These are phyloP conservation scores for Lacerta agilis DNA, from an alignment of 2,797 vertebrate genomes.

Conservation along the genomic window DNA sequence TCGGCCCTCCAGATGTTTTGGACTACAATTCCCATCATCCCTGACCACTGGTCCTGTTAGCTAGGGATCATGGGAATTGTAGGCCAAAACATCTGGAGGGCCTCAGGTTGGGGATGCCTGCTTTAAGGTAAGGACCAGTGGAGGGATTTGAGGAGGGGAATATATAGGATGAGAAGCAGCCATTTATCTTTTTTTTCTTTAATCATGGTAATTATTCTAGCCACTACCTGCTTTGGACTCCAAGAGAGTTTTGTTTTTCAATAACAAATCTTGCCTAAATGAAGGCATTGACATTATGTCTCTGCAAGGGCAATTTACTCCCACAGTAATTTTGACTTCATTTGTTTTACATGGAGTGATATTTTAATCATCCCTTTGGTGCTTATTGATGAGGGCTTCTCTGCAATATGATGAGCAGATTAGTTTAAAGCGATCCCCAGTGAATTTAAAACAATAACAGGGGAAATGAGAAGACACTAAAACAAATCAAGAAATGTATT, in stretches of 20 bases:
- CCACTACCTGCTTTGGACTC: slow-evolving; percentile 48
- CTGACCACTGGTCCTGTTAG: too few species aligned
- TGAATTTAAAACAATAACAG: slow-evolving; percentile 79
- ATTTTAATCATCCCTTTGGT: slow-evolving; percentile 80
- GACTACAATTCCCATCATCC: too few species aligned
- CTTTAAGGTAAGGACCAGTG: background rate
- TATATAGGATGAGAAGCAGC: background rate
- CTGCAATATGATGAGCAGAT: slow-evolving; percentile 78
- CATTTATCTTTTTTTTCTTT: slow-evolving; percentile 41
- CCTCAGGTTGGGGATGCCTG: too few species aligned
- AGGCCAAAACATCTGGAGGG: too few species aligned
- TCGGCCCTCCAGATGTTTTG: too few species aligned
- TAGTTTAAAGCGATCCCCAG: slow-evolving; percentile 79
- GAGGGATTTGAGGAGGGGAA: background rate
- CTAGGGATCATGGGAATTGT: too few species aligned
- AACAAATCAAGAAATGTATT: slow-evolving; percentile 74
- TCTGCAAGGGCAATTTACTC: slow-evolving; percentile 78
- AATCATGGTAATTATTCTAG: slow-evolving; percentile 38
- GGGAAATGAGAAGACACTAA: slow-evolving; percentile 65
- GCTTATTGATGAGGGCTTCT: slow-evolving; percentile 79
- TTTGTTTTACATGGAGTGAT: slow-evolving; percentile 78
- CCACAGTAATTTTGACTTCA: slow-evolving; percentile 76
- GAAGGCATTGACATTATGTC: slow-evolving; percentile 71
- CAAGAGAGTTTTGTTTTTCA: slow-evolving; percentile 32
- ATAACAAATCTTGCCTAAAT: slow-evolving; percentile 74